Evolutionary conservation across 1,140 invertebrate genomes (phyloP), one percentile per base, ranked within the genome.

Genomic region (Yoshiicerus persimilis): DNA sequence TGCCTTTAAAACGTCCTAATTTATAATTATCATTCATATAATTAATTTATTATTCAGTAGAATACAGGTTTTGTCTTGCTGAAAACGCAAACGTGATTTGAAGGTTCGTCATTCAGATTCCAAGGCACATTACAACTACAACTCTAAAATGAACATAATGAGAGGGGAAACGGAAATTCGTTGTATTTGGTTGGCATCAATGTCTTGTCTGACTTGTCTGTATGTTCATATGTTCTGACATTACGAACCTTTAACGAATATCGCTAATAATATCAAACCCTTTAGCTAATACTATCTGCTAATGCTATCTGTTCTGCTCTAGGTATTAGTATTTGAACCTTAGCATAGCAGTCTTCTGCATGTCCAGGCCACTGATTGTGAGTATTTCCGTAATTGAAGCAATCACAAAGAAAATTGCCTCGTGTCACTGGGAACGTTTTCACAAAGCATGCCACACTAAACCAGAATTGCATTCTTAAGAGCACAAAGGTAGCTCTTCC

Each of bases 351-450:
- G 16, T 70, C 66, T 70, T n/a, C 16, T 38, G 75, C 20, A 80
- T 38, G 66, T 80, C 75, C 34, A 80, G 13, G 2, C 66, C 25
- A 36, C 62, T n/a, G 20, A 66, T 25, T 23, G n/a, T n/a, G 62
- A 30, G 75, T 80, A 36, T 80, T 80, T 32, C 16, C 34, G 75
- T 80, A 80, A 80, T 80, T 80, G 75, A 80, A 80, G 75, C 75
- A 80, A 80, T 80, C 75, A 80, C 75, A 80, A 70, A 80, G 75
- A 80, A 80, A 80, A 80, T 80, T 80, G 75, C 75, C 75, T 38
- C 75, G 75, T 80, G 75, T 80, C 75, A 80, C 75, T 36, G 20
- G 30, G 34, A 80, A 80, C 3, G 75, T 80, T 80, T 80, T 38
- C 23, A 80, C 9, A n/a, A n/a, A n/a, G n/a, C n/a, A n/a, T n/a